Percentiles rank a stretch among this genome's conserved stretches.
These are phyloP conservation scores for Vultur gryphus DNA, from an alignment of 2,797 vertebrate genomes.

Conservation along the genomic window DNA sequence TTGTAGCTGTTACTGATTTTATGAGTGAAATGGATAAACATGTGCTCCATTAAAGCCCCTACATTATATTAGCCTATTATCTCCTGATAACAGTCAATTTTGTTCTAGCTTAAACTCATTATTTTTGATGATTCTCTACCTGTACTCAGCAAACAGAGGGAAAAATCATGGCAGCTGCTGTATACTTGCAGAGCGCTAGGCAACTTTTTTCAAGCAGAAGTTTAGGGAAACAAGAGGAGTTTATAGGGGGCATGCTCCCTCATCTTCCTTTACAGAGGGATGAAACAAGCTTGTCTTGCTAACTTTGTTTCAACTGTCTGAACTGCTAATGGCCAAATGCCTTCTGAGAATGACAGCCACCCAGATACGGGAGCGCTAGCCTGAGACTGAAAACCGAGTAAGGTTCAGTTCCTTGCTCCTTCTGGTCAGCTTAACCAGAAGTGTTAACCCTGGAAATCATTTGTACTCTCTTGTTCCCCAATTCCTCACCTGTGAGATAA, in stretches of 20 bases:
- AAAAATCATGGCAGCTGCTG: neutral
- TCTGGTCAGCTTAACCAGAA: neutral
- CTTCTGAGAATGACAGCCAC: neutral
- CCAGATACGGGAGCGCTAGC: accelerated
- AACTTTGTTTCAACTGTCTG: neutral
- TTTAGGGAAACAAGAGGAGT: neutral
- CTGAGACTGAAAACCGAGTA: neutral
- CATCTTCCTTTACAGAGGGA: neutral
- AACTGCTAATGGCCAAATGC: neutral
- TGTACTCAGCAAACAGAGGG: neutral
- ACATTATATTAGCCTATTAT: neutral
- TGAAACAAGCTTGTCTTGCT: neutral
- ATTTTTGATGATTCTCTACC: neutral
- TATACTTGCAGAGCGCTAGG: neutral
- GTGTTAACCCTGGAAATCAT: neutral
- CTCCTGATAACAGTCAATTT: neutral
- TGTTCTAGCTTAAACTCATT: neutral
- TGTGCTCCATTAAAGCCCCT: neutral
- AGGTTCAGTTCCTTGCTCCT: neutral
- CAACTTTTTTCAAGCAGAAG: neutral
- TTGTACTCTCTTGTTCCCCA: neutral
- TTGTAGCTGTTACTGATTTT: neutral
- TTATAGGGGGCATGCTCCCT: neutral
- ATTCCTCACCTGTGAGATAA: neutral
- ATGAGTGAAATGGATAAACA: neutral